Evolutionary conservation across 2,113 vertebrate species (phyloP).

Genomic region (Theristicus caerulescens): DNA sequence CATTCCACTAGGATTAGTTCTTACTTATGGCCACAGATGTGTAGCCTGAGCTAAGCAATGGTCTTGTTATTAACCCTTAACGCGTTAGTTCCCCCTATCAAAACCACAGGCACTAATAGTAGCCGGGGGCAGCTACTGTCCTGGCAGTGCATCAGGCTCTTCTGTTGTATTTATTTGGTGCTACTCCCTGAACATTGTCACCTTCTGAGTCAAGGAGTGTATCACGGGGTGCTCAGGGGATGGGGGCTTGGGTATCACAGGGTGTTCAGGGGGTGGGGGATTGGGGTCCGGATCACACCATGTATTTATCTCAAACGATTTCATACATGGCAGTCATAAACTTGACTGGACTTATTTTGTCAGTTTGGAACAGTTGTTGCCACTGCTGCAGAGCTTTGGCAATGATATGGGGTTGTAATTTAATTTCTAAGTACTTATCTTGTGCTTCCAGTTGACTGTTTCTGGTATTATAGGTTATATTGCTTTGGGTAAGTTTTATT

Average conservation of each 20-base stretch:
- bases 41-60: no score
- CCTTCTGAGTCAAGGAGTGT: neutral
- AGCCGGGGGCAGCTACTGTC: neutral
- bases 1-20: no score
- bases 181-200: neutral
- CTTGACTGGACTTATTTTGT: neutral
- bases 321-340: neutral
- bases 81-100: no score
- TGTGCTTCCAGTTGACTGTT: neutral
- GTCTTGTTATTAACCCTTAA: no score
- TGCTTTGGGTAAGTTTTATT: neutral
- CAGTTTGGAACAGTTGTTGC: neutral
- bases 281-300: neutral
- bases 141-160: neutral
- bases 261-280: no score
- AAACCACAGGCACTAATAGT: neutral
- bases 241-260: neutral
- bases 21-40: no score
- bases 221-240: neutral
- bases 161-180: neutral
- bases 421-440: neutral
- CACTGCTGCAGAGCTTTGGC: neutral
- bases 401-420: neutral
- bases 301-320: neutral
- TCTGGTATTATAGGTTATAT: neutral